phyloP scores from a whole-genome alignment of 2,797 vertebrate genomes.

The Chaetophractus vellerosus region DNA sequence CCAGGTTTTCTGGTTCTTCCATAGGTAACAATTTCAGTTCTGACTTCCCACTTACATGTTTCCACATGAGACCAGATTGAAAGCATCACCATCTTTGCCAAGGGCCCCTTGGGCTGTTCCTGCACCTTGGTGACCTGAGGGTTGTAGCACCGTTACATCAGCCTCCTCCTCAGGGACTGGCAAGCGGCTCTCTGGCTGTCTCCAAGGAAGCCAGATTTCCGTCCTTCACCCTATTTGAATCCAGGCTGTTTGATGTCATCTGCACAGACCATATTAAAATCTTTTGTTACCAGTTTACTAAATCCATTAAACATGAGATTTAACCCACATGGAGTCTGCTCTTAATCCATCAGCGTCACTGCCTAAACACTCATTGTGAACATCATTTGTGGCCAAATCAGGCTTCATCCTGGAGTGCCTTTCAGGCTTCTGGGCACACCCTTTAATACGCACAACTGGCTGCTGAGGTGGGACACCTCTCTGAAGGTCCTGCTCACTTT shows the following conservation, averaged over 20 bases:
- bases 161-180: constrained; percentile 29
- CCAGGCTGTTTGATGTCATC: not conserved
- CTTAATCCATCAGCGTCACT: not conserved
- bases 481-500: constrained; percentile 2
- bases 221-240: not conserved
- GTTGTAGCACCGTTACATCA: constrained; percentile 68
- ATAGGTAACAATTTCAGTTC: not conserved
- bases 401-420: not conserved
- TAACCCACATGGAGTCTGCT: not conserved
- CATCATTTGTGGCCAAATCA: not conserved
- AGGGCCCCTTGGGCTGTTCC: constrained; percentile 46
- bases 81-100: constrained; percentile 53
- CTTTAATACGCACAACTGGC: not conserved
- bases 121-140: not conserved
- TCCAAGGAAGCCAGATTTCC: constrained; percentile 25
- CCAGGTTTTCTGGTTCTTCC: not conserved
- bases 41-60: constrained; percentile 62
- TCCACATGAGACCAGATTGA: constrained; percentile 55
- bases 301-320: not conserved
- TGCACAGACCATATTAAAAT: not conserved
- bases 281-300: constrained; percentile 47
- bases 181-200: constrained; percentile 19
- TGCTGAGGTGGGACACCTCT: not conserved
- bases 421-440: not conserved
- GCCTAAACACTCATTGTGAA: not conserved